Evolutionary conservation across 2,888 invertebrate genomes (phyloP).

Genomic region (Torymus texanus): DNA sequence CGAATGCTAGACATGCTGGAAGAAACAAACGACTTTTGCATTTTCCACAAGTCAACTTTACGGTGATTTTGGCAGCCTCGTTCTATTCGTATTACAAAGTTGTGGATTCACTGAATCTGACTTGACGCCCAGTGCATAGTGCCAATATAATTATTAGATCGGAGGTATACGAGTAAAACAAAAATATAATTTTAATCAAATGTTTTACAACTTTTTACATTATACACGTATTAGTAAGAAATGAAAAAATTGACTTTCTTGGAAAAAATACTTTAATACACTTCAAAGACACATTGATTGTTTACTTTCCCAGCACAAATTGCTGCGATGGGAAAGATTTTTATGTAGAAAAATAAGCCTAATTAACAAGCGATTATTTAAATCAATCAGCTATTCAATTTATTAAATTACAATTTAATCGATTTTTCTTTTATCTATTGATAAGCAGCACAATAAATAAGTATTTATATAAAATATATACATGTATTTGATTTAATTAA

Average conservation of each 20-base stretch:
- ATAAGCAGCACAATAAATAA: constrained; percentile 48
- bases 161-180: constrained; percentile 18
- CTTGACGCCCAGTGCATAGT: constrained; percentile 66
- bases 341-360: constrained; percentile 46
- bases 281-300: constrained; percentile 39
- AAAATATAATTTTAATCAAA: constrained; percentile 2
- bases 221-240: constrained; percentile 21
- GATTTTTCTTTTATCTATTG: constrained; percentile 24
- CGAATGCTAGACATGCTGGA: neutral
- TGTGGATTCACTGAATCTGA: constrained; percentile 66
- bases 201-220: constrained; percentile 31
- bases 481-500: constrained; percentile 25
- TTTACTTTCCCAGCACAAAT: constrained; percentile 34
- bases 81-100: constrained; percentile 68
- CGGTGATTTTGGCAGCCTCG: constrained; percentile 63
- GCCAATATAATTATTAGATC: constrained; percentile 57
- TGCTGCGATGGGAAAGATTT: constrained; percentile 22
- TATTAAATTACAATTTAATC: constrained; percentile 36
- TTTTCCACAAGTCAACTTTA: constrained; percentile 60
- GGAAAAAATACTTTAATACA: constrained; percentile 38
- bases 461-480: constrained; percentile 41
- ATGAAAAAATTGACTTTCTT: constrained; percentile 36
- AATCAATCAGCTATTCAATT: constrained; percentile 39
- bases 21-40: constrained; percentile 62
- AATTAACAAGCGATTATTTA: constrained; percentile 35